Percentiles rank a stretch among this genome's conserved stretches.
Conservation (phyloP, 2,888 invertebrate species). For the Cryptus viduatorius region DNA sequence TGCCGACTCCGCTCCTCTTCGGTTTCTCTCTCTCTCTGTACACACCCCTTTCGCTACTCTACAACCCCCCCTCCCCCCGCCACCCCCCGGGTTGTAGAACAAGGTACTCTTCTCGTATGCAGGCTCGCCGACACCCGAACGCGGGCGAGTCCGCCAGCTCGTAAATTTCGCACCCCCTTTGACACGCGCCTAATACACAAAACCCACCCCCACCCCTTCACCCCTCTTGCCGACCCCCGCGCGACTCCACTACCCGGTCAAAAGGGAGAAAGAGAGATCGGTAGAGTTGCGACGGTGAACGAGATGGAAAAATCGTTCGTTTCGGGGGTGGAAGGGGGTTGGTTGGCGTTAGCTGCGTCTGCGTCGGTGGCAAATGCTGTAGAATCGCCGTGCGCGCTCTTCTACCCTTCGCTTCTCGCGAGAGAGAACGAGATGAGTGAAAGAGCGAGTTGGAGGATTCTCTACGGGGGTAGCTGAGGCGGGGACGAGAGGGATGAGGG, state of each 20-base stretch:
- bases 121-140: too few species aligned
- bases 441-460: slow-evolving; percentile 14
- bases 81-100: slow-evolving; percentile 6
- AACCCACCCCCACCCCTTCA: slow-evolving; percentile 24
- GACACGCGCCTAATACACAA: slow-evolving; percentile 80
- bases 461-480: slow-evolving; percentile 41
- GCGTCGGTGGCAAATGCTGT: slow-evolving; percentile 26
- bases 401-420: background rate
- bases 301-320: slow-evolving; percentile 32
- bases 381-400: background rate
- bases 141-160: slow-evolving; percentile 68
- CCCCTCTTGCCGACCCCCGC: background rate
- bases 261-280: slow-evolving; percentile 54
- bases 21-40: background rate
- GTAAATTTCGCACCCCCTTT: slow-evolving; percentile 83
- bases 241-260: background rate
- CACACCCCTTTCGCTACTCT: slow-evolving; percentile 10
- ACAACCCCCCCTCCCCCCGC: background rate
- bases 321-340: slow-evolving; percentile 29
- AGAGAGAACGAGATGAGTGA: slow-evolving; percentile 29
- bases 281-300: slow-evolving; percentile 41
- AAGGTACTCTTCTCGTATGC: background rate
- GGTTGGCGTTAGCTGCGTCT: slow-evolving; percentile 63
- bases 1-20: background rate
- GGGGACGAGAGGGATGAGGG: slow-evolving; percentile 37